phyloP scores from a whole-genome alignment of 1,140 invertebrate genomes.

The Lasaia peninsularis region DNA sequence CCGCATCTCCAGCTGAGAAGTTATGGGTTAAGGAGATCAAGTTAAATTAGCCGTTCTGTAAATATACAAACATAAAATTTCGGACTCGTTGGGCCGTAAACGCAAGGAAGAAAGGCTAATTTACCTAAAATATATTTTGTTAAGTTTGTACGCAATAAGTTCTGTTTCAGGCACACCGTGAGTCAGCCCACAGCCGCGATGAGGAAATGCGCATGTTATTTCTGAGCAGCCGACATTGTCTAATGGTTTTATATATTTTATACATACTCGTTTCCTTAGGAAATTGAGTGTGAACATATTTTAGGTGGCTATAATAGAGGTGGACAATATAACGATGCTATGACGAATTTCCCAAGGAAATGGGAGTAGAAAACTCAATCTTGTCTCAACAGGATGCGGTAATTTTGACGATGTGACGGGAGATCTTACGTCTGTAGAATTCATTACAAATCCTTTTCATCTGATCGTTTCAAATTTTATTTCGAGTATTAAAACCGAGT shows the following conservation, averaged over 20 bases:
- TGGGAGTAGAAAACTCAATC: neutral
- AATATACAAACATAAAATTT: conserved; percentile 34
- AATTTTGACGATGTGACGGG: neutral
- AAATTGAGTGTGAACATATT: conserved; percentile 27
- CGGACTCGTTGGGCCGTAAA: conserved; percentile 24
- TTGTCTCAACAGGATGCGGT: neutral
- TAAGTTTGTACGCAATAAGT: conserved; percentile 64
- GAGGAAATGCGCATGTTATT: conserved; percentile 75
- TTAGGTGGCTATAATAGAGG: conserved; percentile 13
- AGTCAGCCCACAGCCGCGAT: conserved; percentile 67
- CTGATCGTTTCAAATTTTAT: too few relatives aligned
- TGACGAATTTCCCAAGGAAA: neutral
- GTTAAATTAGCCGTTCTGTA: conserved; percentile 38
- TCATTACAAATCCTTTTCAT: too few relatives aligned
- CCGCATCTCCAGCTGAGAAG: conserved; percentile 20
- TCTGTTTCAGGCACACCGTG: conserved; percentile 69
- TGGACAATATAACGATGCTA: conserved; percentile 1
- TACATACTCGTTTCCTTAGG: conserved; percentile 40
- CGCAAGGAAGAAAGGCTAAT: conserved; percentile 20
- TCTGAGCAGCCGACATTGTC: conserved; percentile 69
- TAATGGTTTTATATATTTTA: conserved; percentile 66
- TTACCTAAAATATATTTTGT: conserved; percentile 16
- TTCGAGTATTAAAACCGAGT: too few relatives aligned
- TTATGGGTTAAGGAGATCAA: conserved; percentile 31
- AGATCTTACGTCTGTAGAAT: too few relatives aligned